Conservation (phyloP, 2,797 vertebrate species). For the Vultur gryphus region DNA sequence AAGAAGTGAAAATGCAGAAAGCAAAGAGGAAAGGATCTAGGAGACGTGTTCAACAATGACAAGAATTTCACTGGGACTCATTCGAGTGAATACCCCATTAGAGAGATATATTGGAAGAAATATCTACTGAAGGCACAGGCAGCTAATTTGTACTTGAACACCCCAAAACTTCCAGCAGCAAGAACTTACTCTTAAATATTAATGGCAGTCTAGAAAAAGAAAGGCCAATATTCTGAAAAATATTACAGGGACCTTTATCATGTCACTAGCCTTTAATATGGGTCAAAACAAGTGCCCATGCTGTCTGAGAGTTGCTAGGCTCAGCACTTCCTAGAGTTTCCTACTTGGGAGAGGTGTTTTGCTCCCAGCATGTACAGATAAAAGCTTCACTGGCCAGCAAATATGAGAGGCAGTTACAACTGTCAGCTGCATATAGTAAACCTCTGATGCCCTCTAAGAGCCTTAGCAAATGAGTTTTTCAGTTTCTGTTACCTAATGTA, state of each 20-base stretch:
- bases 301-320: not conserved
- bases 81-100: not conserved
- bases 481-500: not conserved
- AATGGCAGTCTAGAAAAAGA: not conserved
- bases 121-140: not conserved
- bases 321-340: not conserved
- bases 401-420: not conserved
- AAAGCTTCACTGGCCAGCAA: not conserved
- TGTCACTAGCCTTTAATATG: not conserved
- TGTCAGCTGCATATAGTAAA: not conserved
- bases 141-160: not conserved
- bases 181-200: not conserved
- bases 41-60: constrained; percentile 8
- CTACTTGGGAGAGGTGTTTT: not conserved
- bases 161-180: not conserved
- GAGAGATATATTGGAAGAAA: not conserved
- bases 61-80: constrained; percentile 30
- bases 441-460: not conserved
- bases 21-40: constrained; percentile 55
- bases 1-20: constrained; percentile 68
- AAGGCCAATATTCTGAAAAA: not conserved
- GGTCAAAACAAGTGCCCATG: not conserved
- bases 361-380: not conserved
- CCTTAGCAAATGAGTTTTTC: not conserved
- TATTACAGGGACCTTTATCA: not conserved